phyloP scores from a whole-genome alignment of 2,113 vertebrate species.

The Malurus melanocephalus region DNA sequence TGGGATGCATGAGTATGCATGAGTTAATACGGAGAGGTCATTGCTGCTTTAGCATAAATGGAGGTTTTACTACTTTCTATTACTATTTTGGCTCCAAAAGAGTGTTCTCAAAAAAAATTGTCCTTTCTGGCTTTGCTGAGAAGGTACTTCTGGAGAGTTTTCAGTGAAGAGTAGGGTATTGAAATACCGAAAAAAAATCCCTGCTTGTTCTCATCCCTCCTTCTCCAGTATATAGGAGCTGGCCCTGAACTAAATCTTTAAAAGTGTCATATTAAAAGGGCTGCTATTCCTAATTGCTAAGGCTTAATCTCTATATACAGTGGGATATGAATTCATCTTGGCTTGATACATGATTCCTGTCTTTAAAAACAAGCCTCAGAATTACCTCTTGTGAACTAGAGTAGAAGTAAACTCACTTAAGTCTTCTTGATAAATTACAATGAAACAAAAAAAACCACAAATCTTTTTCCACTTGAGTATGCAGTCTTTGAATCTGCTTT shows the following conservation, averaged over 20 bases:
- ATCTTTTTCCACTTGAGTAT: background rate
- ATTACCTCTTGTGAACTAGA: background rate
- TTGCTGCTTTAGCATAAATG: background rate
- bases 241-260: background rate
- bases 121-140: background rate
- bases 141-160: background rate
- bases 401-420: background rate
- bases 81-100: background rate
- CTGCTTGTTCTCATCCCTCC: background rate
- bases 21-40: background rate
- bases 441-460: background rate
- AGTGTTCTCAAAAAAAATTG: background rate
- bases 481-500: background rate
- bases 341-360: background rate
- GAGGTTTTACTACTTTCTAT: accelerated
- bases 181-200: background rate
- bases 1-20: background rate
- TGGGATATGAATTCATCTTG: background rate
- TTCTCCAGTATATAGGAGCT: background rate
- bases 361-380: background rate
- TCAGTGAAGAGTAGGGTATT: background rate
- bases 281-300: background rate
- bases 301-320: background rate
- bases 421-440: background rate
- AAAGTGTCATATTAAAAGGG: background rate